Base-by-base conservation (phyloP, 2,888 invertebrate genomes). In the Microdon myrmicae region DNA sequence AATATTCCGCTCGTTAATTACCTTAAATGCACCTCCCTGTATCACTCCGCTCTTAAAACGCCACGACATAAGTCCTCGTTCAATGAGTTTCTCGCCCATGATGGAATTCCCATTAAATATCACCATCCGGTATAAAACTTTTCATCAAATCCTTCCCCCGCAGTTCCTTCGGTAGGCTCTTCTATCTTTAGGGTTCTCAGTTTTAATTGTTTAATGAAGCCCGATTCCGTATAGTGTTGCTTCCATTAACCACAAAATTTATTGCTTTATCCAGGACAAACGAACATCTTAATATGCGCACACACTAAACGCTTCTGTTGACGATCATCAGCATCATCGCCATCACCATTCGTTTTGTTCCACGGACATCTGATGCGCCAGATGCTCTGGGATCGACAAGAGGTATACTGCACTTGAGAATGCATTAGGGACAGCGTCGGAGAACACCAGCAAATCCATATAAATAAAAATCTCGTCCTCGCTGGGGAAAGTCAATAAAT, bases 211-310 rank as follows among this genome's bases (percentile, higher is more conserved):
- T n/a, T n/a, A n/a, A n/a, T n/a, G n/a, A 26, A 37, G 49, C 22
- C 56, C 64, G 58, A 64, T 53, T 64, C 64, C 47, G 12, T n/a
- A 53, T 41, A 47, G 56, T 64, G 64, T 64, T 56, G 45, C 47
- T 53, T 64, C 64, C 64, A 64, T 64, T 64, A 64, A 64, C 64
- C 64, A 64, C 64, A 64, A 51, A 64, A 64, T 64, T 64, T 64
- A 64, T 64, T 64, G 37, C 64, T 51, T 37, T 37, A 45, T 45
- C 35, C 54, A 45, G 45, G 49, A 64, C 41, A 51, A 64, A 44
- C 37, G 37, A 64, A 51, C 51, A 64, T 64, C 61, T 56, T 64
- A 64, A 64, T 64, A 64, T 51, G 51, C 56, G n/a, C n/a, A n/a
- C n/a, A 37, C 64, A 47, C 45, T 64, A 56, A 64, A 51, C 56